Evolutionary conservation across 1,140 invertebrate species (phyloP).

Genomic region (Cephus cinctus): DNA sequence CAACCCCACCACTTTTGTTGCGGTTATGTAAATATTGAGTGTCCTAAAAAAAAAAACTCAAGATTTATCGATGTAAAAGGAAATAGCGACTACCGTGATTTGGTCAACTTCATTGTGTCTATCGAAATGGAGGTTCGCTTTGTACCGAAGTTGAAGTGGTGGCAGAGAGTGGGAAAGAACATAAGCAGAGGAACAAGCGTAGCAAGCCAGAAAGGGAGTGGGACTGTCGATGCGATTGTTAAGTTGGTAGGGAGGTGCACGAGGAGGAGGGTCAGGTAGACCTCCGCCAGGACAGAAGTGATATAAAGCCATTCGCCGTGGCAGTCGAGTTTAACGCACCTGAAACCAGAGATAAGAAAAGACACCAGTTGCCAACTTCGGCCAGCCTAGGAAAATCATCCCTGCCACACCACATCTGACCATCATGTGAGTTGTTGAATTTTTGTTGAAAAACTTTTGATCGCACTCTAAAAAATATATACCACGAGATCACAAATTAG

Average conservation of each 20-base stretch:
- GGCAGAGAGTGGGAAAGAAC: constrained; percentile 9
- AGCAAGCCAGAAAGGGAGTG: no score
- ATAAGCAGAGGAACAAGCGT: constrained; percentile 24
- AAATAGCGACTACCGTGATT: no score
- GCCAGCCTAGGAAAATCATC: constrained; percentile 31
- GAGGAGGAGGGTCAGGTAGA: constrained; percentile 36
- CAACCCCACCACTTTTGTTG: no score
- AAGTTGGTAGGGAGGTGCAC: constrained; percentile 32
- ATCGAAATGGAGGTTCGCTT: no score
- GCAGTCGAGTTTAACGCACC: constrained; percentile 35
- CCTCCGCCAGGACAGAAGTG: constrained; percentile 46
- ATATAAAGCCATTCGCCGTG: constrained; percentile 49
- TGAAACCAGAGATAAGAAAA: constrained; percentile 37
- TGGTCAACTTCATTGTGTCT: no score
- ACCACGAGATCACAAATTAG: background rate
- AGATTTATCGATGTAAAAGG: no score
- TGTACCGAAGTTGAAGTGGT: background rate
- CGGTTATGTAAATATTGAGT: no score
- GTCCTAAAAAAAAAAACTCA: no score
- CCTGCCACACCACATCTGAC: constrained; percentile 46
- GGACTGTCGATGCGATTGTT: constrained; percentile 31
- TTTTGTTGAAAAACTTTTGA: no score
- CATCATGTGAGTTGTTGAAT: constrained; percentile 50
- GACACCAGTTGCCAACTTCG: constrained; percentile 24
- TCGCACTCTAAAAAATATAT: no score